Conservation (phyloP, 2,113 vertebrate genomes). For the Tupaia tana region DNA sequence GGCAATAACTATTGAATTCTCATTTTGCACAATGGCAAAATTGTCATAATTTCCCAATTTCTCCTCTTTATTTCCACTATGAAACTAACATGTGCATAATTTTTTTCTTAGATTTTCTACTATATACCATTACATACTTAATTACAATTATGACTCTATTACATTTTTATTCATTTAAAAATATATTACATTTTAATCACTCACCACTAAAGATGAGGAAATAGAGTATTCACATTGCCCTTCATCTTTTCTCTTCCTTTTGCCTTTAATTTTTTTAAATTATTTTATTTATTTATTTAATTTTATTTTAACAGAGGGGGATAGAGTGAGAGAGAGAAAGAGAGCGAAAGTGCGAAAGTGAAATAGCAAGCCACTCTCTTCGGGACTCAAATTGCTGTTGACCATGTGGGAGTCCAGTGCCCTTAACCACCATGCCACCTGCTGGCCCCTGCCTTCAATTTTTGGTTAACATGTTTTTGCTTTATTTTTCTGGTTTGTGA, state of each 20-base stretch:
- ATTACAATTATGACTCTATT: not conserved
- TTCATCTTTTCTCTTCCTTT: not conserved
- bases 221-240: not conserved
- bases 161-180: slow-evolving; percentile 4
- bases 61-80: not conserved
- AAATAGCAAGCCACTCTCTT: too few species aligned
- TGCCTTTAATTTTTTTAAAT: not conserved
- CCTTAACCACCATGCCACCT: too few species aligned
- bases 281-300: too few species aligned
- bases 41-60: not conserved
- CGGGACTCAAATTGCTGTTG: too few species aligned
- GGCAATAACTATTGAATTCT: not conserved
- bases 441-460: not conserved
- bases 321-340: too few species aligned
- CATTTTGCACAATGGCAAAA: slow-evolving; percentile 28
- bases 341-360: too few species aligned
- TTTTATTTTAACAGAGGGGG: too few species aligned
- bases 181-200: not conserved
- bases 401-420: too few species aligned
- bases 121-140: not conserved
- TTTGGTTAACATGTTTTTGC: not conserved
- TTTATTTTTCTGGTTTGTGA: slow-evolving; percentile 32
- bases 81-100: not conserved
- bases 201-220: not conserved
- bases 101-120: not conserved